Base-by-base conservation (phyloP, 2,797 vertebrate genomes). In the Myotis planiceps region DNA sequence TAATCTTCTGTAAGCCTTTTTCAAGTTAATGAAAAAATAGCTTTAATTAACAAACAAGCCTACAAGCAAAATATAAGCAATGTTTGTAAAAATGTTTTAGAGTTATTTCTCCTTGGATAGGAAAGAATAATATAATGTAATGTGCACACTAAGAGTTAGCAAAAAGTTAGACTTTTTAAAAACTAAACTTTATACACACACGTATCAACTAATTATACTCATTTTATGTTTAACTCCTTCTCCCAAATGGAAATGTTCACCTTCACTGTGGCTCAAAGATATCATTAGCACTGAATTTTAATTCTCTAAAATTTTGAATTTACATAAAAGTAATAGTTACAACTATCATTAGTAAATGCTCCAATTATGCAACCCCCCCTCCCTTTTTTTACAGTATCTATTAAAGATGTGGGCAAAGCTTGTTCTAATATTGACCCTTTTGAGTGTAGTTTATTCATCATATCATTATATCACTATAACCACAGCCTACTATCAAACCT, bases 351-450 rank as follows among this genome's bases (percentile, higher is more conserved):
- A 79, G 60, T 80, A 65, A 65, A 51, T 86, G 32, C 37, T 93
- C 37, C 63, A 97, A 94, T 97, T 80, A 92, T 68, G 55, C n/a
- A 68, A 80, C 80, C 27, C 34, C 39, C 39, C 10, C 9, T 2
- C 8, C 1, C 0, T n/a, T 63, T 37, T 76, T 75, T 72, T 74
- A 92, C 0, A 88, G 34, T 42, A 32, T 58, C 68, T 90, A 58
- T 63, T 95, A 86, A 94, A 92, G 78, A 90, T 85, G 49, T 66
- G 29, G 47, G 94, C 60, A 95, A 88, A 95, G 18, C 69, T 82
- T 90, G 55, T 92, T 93, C 37, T 94, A 88, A 63, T 80, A 92
- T 51, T 66, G 81, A 82, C 92, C 53, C 92, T 96, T 95, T 65
- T 85, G 92, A 94, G 96, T 68, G 5, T 65, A 93, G 45, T 92